Evolutionary conservation across 2,113 vertebrate species (phyloP), one percentile per base, ranked within the genome.

Genomic region (Arvicanthis niloticus): DNA sequence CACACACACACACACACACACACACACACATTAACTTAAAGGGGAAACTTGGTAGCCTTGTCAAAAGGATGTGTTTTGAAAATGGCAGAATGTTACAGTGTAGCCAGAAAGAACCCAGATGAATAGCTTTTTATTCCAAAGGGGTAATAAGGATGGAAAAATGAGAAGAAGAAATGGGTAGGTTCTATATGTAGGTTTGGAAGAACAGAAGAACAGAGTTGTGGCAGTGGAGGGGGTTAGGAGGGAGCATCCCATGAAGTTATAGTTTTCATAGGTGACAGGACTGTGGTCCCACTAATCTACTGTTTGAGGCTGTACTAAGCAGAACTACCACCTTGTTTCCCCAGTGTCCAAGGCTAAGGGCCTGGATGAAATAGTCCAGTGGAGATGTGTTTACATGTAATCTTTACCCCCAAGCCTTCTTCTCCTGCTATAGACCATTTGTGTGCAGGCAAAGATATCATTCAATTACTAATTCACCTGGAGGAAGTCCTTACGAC

Each of bases 1-100:
- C 45, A 77, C 45, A 77, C 75, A 77, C 75, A 76, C 40, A 76
- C 75, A 77, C 76, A 78, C 77, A 80, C 51, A 80, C 78, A 56
- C 51, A 56, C 29, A 56, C 77, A 80, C 75, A 76, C 26, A 65
- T 40, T 88, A 53, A 37, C n/a, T 3, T 53, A 37, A 13, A 24
- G 19, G 78, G 92, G n/a, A 91, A 62, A 56, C 65, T 92, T 45
- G 60, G 21, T 3, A 40, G 26, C 37, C 24, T 82, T 40, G 48
- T 68, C 56, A 51, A 76, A 95, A 75, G 42, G 2, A 6, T 76
- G 24, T 48, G 40, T 65, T 90, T 62, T 51, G n/a, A 48, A 85
- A 75, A 67, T 48, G 13, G 37, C 19, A 86, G 73, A 58, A 45
- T 11, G 8, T 29, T 80, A 22, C 31, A 7, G 2, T 56, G 10